Evolutionary conservation across 1,140 invertebrate species (phyloP).

Genomic region (Onthophagus taurus): DNA sequence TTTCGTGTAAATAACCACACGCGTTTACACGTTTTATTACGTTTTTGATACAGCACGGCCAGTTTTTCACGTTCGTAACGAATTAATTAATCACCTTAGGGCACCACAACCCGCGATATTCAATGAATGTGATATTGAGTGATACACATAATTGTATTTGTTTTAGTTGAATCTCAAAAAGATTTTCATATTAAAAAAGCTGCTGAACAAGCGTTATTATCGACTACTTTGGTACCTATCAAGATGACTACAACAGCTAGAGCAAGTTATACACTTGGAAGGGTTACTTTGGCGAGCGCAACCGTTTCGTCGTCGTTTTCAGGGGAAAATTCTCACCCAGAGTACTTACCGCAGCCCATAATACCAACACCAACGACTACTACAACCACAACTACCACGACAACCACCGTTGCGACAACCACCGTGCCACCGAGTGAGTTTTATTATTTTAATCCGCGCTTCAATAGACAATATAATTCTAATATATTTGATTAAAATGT

Average conservation of each 20-base stretch:
- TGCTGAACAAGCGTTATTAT: conserved; percentile 40
- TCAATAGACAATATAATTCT: too few relatives aligned
- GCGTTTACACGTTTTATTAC: too few relatives aligned
- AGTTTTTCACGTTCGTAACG: too few relatives aligned
- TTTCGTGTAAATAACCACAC: too few relatives aligned
- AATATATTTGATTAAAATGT: too few relatives aligned
- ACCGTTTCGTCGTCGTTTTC: conserved; percentile 29
- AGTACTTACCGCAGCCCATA: conserved; percentile 31
- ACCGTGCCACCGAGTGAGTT: conserved; percentile 61
- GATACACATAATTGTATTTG: too few relatives aligned
- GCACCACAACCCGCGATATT: too few relatives aligned
- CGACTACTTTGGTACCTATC: conserved; percentile 40
- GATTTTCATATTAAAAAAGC: conserved; percentile 69
- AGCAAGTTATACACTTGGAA: conserved; percentile 17
- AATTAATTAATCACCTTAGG: too few relatives aligned
- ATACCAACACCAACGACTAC: conserved; percentile 31
- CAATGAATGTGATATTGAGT: too few relatives aligned
- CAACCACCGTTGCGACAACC: conserved; percentile 44
- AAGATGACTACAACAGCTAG: conserved; percentile 27
- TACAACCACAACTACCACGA: conserved; percentile 37
- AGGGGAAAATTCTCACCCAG: conserved; percentile 26
- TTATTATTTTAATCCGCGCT: too few relatives aligned
- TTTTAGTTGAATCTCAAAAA: conserved; percentile 77
- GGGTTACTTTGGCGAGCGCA: conserved; percentile 24
- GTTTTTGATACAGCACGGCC: too few relatives aligned